Conservation (phyloP, 2,888 invertebrate species). For the Acanthosepion lycidas region DNA sequence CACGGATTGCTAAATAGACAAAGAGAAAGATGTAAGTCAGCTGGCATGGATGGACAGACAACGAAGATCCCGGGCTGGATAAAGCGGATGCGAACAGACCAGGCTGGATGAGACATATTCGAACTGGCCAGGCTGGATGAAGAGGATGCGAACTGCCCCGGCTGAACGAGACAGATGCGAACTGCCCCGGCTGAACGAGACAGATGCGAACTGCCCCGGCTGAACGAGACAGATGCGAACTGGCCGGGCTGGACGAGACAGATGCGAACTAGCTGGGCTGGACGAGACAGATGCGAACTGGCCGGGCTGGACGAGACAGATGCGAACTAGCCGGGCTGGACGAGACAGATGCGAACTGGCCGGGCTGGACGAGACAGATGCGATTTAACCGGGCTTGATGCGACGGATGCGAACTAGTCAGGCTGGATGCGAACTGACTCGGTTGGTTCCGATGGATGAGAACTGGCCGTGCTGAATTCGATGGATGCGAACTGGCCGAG, state of each 20-base stretch:
- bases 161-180: too few relatives aligned
- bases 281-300: too few relatives aligned
- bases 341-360: background rate
- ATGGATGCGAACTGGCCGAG: background rate
- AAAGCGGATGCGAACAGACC: background rate
- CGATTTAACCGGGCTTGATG: background rate
- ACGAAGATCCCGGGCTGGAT: background rate
- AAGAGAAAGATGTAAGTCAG: background rate
- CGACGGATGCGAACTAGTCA: too few relatives aligned
- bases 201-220: background rate
- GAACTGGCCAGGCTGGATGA: background rate
- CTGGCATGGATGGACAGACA: background rate
- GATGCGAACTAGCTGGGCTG: too few relatives aligned
- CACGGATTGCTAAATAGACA: background rate
- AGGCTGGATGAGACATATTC: background rate
- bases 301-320: background rate
- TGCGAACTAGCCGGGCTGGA: background rate
- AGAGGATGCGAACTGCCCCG: too few relatives aligned
- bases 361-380: background rate
- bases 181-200: too few relatives aligned
- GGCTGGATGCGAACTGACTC: too few relatives aligned
- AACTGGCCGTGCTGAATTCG: too few relatives aligned
- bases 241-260: too few relatives aligned
- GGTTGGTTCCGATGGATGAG: too few relatives aligned
- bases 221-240: too few relatives aligned